Percentiles rank a stretch among this genome's conserved stretches.
Conservation (phyloP, 2,888 invertebrate genomes). For the Andrena marginata region DNA sequence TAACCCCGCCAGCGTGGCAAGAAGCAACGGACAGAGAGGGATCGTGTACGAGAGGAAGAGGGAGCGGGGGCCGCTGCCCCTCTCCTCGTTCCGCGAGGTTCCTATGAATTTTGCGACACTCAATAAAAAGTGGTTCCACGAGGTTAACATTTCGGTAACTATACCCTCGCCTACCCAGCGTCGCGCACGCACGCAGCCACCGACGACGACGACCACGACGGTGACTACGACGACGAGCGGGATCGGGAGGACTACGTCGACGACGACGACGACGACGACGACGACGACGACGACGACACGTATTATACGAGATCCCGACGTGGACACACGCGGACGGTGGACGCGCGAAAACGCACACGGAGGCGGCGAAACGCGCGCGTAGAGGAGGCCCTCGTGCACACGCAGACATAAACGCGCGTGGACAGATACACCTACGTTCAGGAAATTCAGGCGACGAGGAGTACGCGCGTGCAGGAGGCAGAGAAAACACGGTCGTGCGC, state of each 20-base stretch:
- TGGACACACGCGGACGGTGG: conserved; percentile 54
- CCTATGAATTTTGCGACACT: conserved; percentile 88
- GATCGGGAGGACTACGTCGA: conserved; percentile 36
- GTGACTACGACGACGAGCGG: conserved; percentile 38
- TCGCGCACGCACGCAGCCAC: conserved; percentile 75
- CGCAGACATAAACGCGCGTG: not conserved
- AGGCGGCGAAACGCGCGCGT: conserved; percentile 32
- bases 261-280: conserved; percentile 1
- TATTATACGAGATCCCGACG: conserved; percentile 18
- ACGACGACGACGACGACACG: conserved; percentile 1
- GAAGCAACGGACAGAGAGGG: conserved; percentile 39
- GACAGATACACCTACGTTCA: conserved; percentile 40
- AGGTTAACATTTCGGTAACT: conserved; percentile 87
- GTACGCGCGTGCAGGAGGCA: conserved; percentile 50
- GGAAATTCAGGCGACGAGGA: conserved; percentile 60
- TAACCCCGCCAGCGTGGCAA: conserved; percentile 74
- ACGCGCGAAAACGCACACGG: conserved; percentile 35
- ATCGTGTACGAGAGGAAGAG: conserved; percentile 35
- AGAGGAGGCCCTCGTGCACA: conserved; percentile 34
- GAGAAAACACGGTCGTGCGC: conserved; percentile 55
- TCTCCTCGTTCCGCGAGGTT: conserved; percentile 84
- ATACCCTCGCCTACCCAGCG: conserved; percentile 83
- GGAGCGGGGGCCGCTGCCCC: conserved; percentile 72
- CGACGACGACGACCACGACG: conserved; percentile 32
- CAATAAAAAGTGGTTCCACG: conserved; percentile 89